These are phyloP conservation scores for Noctua pronuba DNA, from an alignment of 2,888 invertebrate species.

Conservation along the genomic window DNA sequence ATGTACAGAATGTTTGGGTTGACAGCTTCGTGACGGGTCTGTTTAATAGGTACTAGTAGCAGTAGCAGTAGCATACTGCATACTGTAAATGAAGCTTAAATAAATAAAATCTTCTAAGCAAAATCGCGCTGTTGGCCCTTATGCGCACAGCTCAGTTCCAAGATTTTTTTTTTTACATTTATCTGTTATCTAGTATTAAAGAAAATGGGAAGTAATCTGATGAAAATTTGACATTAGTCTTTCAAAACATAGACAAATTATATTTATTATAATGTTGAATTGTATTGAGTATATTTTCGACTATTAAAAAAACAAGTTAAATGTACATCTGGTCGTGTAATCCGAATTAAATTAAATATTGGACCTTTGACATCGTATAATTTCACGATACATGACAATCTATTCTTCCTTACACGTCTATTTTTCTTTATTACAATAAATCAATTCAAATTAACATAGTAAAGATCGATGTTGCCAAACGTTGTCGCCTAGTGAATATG, in stretches of 20 bases:
- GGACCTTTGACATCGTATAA: background rate
- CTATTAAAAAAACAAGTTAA: background rate
- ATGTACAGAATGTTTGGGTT: no score
- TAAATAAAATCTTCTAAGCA: background rate
- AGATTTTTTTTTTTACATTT: no score
- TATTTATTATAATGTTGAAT: background rate
- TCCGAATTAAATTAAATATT: background rate
- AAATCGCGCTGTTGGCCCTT: background rate
- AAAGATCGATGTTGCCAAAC: constrained; percentile 1
- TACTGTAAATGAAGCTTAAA: background rate
- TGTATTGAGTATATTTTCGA: background rate
- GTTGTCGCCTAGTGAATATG: constrained; percentile 6
- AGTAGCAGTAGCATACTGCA: no score
- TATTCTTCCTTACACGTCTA: background rate
- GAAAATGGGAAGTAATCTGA: background rate
- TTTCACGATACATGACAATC: background rate
- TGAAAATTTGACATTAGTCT: background rate
- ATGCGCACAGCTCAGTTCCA: background rate
- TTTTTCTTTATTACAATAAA: background rate
- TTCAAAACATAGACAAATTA: background rate
- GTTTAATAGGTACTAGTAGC: no score
- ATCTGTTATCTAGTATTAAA: background rate
- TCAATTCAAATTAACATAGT: background rate
- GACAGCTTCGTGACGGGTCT: no score
- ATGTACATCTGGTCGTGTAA: background rate